Evolutionary conservation across 2,888 invertebrate species (phyloP), one percentile per base, ranked within the genome.

Genomic region (Tricholauxania praeusta): DNA sequence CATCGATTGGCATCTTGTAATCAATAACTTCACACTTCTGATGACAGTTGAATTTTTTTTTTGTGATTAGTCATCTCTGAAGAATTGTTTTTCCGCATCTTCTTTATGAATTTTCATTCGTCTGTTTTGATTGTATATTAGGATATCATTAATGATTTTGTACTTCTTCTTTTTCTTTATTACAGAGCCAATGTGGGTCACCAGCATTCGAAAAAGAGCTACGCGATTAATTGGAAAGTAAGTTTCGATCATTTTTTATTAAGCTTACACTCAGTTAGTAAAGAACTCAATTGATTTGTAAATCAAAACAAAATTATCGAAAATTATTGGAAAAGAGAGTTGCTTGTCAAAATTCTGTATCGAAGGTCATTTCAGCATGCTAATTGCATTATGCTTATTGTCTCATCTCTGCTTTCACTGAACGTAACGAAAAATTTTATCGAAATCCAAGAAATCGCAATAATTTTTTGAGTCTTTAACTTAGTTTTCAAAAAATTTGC

Each of bases 161-260:
- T 76, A 76, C 76, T 83, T 77, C 73, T 73, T 70, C 59, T 74
- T 76, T 67, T 70, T 76, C 80, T 51, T 78, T 78, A 76, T 85
- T 86, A 15, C 86, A 87, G 87, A 87, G 83, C 80, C 87, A 87
- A 84, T 86, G 86, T 82, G 87, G 85, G 80, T 87, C 87, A 77
- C 87, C 87, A 74, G 86, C 84, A 72, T 85, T 87, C 77, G 87
- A 87, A 81, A 85, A 83, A 81, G 87, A 87, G 80, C 82, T 87
- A 77, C 86, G 86, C 74, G 86, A 87, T 71, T 87, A 87, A 83
- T 80, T 87, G 78, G 87, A 87, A 79, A 86, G 87, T 87, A 82
- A 85, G 85, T 85, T 74, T 28, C 72, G 53, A 60, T 39, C 39
- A 39, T 39, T 39, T 39, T 19, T 17, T 19, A 53, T 15, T 39